Base-by-base conservation (phyloP, 2,888 invertebrate species). In the Rhogogaster chlorosoma region DNA sequence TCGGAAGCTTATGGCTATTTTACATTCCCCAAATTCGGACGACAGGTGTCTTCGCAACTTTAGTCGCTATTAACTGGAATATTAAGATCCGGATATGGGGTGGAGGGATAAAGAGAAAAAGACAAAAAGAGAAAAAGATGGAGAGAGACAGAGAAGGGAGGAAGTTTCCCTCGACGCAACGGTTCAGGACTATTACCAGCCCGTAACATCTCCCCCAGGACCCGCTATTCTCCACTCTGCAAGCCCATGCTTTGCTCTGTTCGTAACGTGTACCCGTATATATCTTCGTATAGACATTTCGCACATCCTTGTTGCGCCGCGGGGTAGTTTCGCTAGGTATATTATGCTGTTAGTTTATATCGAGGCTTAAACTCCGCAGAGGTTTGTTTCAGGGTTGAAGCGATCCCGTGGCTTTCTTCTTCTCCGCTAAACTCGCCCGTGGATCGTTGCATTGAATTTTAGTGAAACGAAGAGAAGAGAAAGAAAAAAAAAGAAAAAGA, bases 121-220 rank as follows among this genome's bases (percentile, higher is more conserved):
- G 26, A 61, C 0, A 3, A 61, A 26, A 0, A 53, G 77, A 49
- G 49, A 77, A 18, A 77, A 36, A 57, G 57, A 36, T 2, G 10
- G 57, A 57, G n/a, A 57, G 18, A n/a, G 78, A 57, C 4, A 1
- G 22, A 53, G n/a, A 29, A 32, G 26, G 29, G 45, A 32, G 53
- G 49, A 49, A 77, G n/a, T 22, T 77, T 61, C 38, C 57, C 61
- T 80, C 22, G 9, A 61, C 57, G 38, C 22, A 18, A 61, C 57
- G 57, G 80, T 80, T 61, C 80, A 9, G 61, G 80, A 61, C 80
- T 80, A 80, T 80, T 80, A 80, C 80, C 80, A 80, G 80, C 38
- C 61, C 57, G 80, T 80, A 80, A 80, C 80, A 80, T 80, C 80
- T 80, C 80, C 80, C 80, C 9, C n/a, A 80, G 80, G 80, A 80